Percentiles rank a stretch among this genome's conserved stretches.
These are phyloP conservation scores for Conus ventricosus DNA, from an alignment of 1,140 invertebrate genomes.

Conservation along the genomic window DNA sequence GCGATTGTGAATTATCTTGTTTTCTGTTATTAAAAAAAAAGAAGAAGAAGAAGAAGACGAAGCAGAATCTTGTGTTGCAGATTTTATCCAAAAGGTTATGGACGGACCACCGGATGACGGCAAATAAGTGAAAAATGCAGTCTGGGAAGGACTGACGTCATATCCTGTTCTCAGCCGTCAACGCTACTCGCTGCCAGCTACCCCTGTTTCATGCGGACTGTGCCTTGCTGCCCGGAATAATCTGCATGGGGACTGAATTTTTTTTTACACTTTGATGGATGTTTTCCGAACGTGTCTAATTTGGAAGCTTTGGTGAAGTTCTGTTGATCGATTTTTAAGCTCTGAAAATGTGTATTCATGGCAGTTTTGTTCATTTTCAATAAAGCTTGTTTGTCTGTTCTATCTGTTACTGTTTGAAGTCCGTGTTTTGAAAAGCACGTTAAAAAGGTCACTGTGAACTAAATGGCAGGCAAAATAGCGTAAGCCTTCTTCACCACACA, in stretches of 20 bases:
- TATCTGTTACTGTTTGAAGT: too few species aligned
- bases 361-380: too few species aligned
- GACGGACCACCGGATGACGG: constrained; percentile 43
- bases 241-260: background rate
- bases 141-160: background rate
- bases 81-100: constrained; percentile 63
- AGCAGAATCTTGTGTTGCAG: constrained; percentile 38
- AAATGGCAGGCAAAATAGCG: too few species aligned
- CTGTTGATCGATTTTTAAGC: background rate
- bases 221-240: background rate
- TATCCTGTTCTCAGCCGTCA: background rate
- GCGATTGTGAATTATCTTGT: background rate
- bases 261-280: background rate
- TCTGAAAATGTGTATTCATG: too few species aligned
- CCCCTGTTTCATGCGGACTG: background rate
- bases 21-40: background rate
- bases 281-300: too few species aligned
- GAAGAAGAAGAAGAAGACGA: too few species aligned
- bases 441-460: too few species aligned
- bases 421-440: too few species aligned
- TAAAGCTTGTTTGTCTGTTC: too few species aligned
- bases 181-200: too few species aligned
- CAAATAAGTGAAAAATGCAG: constrained; percentile 13
- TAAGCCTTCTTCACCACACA: too few species aligned
- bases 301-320: too few species aligned